Conservation (phyloP, 1,140 invertebrate species). For the Campoletis sonorensis region DNA sequence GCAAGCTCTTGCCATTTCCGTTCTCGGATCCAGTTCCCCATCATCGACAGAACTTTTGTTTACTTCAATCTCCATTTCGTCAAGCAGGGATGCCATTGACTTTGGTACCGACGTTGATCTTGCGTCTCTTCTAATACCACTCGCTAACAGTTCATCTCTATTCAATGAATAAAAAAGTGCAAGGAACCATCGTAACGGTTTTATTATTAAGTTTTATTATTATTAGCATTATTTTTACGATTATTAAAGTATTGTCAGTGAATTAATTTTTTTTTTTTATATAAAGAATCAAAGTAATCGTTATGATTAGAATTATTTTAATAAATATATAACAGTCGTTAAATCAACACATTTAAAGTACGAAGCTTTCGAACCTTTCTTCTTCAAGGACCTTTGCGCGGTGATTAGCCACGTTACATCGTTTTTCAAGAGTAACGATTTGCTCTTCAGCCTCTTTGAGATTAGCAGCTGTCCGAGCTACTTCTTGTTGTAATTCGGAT, state of each 20-base stretch:
- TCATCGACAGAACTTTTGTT: slow-evolving; percentile 76
- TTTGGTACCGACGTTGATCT: slow-evolving; percentile 71
- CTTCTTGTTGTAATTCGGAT: slow-evolving; percentile 84
- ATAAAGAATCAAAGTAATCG: no score
- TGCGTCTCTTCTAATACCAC: slow-evolving; percentile 49
- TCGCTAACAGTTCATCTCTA: slow-evolving; percentile 71
- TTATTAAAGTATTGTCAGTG: no score
- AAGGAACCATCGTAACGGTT: no score
- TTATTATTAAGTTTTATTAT: no score
- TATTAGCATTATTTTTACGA: no score
- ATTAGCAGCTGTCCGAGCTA: slow-evolving; percentile 85
- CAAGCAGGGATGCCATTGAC: slow-evolving; percentile 80
- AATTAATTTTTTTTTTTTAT: no score
- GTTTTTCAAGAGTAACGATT: slow-evolving; percentile 89
- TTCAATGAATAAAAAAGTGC: no score
- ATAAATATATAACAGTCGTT: no score
- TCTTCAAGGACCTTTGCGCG: slow-evolving; percentile 72
- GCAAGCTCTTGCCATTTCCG: slow-evolving; percentile 80
- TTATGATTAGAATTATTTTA: no score
- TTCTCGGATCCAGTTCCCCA: slow-evolving; percentile 81
- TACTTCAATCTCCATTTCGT: slow-evolving; percentile 86
- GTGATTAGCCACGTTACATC: slow-evolving; percentile 88
- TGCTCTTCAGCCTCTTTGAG: slow-evolving; percentile 93
- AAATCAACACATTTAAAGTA: no score
- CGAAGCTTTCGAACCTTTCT: slow-evolving; percentile 73